These are phyloP conservation scores for Megathymus violae DNA, from an alignment of 1,140 invertebrate genomes.

Conservation along the genomic window DNA sequence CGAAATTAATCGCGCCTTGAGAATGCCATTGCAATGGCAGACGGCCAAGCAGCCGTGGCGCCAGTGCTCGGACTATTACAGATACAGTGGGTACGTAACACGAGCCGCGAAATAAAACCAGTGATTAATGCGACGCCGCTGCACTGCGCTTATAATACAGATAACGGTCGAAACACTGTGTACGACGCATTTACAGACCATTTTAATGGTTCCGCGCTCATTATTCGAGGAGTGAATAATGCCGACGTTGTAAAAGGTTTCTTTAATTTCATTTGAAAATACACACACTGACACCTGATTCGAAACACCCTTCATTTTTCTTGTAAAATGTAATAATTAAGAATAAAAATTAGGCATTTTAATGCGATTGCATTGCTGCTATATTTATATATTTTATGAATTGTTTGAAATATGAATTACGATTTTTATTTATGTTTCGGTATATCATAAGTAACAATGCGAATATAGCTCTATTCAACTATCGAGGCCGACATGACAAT, in stretches of 20 bases:
- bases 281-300: too few species aligned
- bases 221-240: slow-evolving; percentile 19
- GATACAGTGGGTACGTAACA: slow-evolving; percentile 55
- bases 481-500: too few species aligned
- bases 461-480: too few species aligned
- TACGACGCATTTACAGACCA: slow-evolving; percentile 44
- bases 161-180: slow-evolving; percentile 44
- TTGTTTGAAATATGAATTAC: too few species aligned
- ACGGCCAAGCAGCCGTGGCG: slow-evolving; percentile 66
- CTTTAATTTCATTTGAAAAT: slow-evolving; percentile 3
- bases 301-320: too few species aligned
- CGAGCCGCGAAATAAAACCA: slow-evolving; percentile 64
- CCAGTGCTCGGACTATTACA: slow-evolving; percentile 65
- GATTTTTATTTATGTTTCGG: too few species aligned
- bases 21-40: slow-evolving; percentile 60
- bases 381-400: too few species aligned
- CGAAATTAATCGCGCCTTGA: slow-evolving; percentile 45
- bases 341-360: too few species aligned
- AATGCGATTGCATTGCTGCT: too few species aligned
- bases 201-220: slow-evolving; percentile 27
- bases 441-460: too few species aligned
- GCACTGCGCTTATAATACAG: slow-evolving; percentile 41
- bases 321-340: too few species aligned
- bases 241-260: slow-evolving; percentile 12
- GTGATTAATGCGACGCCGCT: slow-evolving; percentile 59